A percentile compares a stretch with the other conserved stretches of the same genome.
phyloP scores from a whole-genome alignment of 1,140 invertebrate genomes.

The Heliconius himera region DNA sequence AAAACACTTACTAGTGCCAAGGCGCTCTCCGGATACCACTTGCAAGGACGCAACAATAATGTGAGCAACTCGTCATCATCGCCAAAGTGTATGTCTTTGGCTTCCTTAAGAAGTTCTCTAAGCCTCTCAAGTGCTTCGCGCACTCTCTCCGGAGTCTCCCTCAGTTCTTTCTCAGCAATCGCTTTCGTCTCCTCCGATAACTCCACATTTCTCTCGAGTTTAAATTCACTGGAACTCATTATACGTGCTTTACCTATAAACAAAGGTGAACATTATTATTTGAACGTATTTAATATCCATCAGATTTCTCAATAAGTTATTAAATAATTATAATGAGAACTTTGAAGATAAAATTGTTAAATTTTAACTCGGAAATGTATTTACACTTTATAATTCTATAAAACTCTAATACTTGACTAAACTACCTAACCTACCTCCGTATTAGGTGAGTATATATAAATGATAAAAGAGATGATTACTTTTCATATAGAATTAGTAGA shows the following conservation, averaged over 20 bases:
- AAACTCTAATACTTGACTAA: too few relatives aligned
- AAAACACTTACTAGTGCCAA: slow-evolving; percentile 84
- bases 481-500: not conserved
- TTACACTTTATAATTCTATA: too few relatives aligned
- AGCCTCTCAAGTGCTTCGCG: slow-evolving; percentile 83
- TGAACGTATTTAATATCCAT: not conserved
- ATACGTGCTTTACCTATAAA: slow-evolving; percentile 41
- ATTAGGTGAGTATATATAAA: not conserved
- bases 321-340: too few relatives aligned
- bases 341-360: too few relatives aligned
- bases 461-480: not conserved
- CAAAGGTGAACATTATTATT: not conserved
- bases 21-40: slow-evolving; percentile 91
- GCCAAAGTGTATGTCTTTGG: slow-evolving; percentile 84
- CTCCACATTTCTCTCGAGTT: slow-evolving; percentile 70
- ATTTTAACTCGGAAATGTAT: too few relatives aligned
- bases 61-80: slow-evolving; percentile 89
- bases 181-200: slow-evolving; percentile 76
- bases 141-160: slow-evolving; percentile 87
- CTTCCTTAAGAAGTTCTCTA: slow-evolving; percentile 84
- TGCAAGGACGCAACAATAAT: slow-evolving; percentile 89
- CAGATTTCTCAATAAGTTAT: too few relatives aligned
- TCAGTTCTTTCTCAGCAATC: slow-evolving; percentile 85
- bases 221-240: slow-evolving; percentile 70
- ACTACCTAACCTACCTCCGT: not conserved